Conservation (phyloP, 2,113 vertebrate genomes). For the Ctenodactylus gundi region DNA sequence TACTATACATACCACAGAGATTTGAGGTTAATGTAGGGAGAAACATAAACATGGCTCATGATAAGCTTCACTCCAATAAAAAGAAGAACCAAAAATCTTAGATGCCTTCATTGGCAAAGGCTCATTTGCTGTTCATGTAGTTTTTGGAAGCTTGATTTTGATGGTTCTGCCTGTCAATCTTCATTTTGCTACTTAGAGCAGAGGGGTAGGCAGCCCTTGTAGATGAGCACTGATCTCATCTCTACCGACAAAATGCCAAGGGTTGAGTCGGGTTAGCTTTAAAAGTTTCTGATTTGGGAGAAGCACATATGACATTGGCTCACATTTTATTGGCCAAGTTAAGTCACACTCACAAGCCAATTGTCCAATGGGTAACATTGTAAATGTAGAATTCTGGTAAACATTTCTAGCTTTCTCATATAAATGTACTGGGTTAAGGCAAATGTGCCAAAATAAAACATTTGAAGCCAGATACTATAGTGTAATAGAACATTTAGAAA, state of each 20-base stretch:
- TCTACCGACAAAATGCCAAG: not conserved
- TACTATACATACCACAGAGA: not conserved
- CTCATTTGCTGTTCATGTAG: not conserved
- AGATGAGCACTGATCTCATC: not conserved
- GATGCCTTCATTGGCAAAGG: not conserved
- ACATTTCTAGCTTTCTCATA: not conserved
- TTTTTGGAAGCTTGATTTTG: not conserved
- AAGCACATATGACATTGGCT: not conserved
- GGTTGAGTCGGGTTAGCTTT: not conserved
- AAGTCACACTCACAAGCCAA: not conserved
- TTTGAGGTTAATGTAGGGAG: not conserved
- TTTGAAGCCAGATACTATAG: not conserved
- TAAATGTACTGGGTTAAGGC: not conserved
- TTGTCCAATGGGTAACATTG: not conserved
- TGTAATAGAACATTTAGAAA: not conserved
- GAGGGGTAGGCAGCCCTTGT: not conserved
- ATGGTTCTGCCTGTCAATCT: not conserved
- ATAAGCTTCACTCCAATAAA: not conserved
- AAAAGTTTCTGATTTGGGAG: not conserved
- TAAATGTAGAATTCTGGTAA: not conserved
- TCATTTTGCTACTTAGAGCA: not conserved
- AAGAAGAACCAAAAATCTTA: not conserved
- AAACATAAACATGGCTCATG: not conserved
- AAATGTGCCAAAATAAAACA: constrained; percentile 3
- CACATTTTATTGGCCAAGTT: not conserved